Evolutionary conservation across 2,888 invertebrate genomes (phyloP), one percentile per base, ranked within the genome.

Genomic region (Caenorhabditis sulstoni): DNA sequence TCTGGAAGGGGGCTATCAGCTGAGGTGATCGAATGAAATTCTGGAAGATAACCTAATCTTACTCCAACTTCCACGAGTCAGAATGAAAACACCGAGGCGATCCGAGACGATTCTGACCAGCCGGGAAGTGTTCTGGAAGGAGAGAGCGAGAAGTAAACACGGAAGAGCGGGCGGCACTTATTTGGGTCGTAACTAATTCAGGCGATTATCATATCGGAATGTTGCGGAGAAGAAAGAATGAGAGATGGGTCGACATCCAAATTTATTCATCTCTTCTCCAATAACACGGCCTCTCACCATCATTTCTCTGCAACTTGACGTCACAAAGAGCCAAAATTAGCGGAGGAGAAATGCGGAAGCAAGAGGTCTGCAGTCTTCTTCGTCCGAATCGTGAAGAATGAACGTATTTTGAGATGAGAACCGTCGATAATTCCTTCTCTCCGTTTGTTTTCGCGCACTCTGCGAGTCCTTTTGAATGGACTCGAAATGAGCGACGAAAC

Each of bases 211-310:
- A 59, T 52, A 47, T 45, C 58, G n/a, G 14, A 44, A 59, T 52
- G 67, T 67, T 67, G 50, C 50, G 20, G 37, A 39, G 39, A 39
- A 11, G 39, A 37, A 61, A 4, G 39, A 58, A 58, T 49, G 49
- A 58, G 22, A 39, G 47, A 16, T 16, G 20, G 22, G n/a, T n/a
- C n/a, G 49, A 39, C 35, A 44, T 16, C 59, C n/a, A 41, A 68
- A 68, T 68, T 59, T 68, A 68, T 68, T 59, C 68, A 68, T 52
- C 52, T 55, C 53, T 65, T 29, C 58, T 58, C 57, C 23, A 53
- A 53, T 49, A 22, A 58, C 39, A 67, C 37, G 47, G 12, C 16
- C 11, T 44, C 20, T 49, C 47, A 55, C 35, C 66, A 45, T 67
- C 50, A 59, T 59, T 55, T 39, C 52, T 22, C 22, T 59, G 58